Conservation (phyloP, 2,797 vertebrate species). For the Enoplosus armatus region DNA sequence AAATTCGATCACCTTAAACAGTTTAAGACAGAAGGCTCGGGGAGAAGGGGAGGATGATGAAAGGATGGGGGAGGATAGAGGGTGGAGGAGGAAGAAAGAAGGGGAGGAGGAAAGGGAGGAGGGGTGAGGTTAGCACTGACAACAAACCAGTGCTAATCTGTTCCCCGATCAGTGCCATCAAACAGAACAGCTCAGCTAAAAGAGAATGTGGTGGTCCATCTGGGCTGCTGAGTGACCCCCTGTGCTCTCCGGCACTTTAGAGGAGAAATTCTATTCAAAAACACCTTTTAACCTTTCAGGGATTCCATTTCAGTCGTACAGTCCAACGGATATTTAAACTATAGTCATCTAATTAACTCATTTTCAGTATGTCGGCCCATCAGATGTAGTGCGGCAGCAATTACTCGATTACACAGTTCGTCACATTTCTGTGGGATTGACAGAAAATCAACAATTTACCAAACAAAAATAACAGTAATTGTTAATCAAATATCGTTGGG, state of each 20-base stretch:
- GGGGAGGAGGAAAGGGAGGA: constrained; percentile 46
- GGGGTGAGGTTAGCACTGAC: constrained; percentile 60
- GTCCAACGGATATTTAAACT: constrained; percentile 24
- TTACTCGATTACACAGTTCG: neutral
- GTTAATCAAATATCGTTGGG: neutral
- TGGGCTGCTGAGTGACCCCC: constrained; percentile 58
- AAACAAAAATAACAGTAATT: neutral
- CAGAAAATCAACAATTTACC: neutral
- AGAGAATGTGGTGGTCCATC: constrained; percentile 70
- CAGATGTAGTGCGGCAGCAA: neutral
- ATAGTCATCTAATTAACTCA: neutral
- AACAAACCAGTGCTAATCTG: constrained; percentile 81
- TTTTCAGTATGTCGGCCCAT: neutral
- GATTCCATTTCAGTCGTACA: constrained; percentile 6
- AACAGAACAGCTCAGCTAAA: constrained; percentile 69
- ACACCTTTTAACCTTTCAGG: constrained; percentile 31
- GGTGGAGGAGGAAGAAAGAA: constrained; percentile 49
- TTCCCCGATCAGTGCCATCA: constrained; percentile 74
- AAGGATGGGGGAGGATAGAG: constrained; percentile 68
- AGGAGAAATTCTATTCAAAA: constrained; percentile 31
- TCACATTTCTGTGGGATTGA: neutral
- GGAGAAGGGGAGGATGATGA: constrained; percentile 66
- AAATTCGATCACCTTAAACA: constrained; percentile 85
- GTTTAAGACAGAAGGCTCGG: constrained; percentile 79
- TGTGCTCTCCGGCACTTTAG: constrained; percentile 19